These are phyloP conservation scores for Branchellion lobata DNA, from an alignment of 2,888 invertebrate genomes.

Conservation along the genomic window DNA sequence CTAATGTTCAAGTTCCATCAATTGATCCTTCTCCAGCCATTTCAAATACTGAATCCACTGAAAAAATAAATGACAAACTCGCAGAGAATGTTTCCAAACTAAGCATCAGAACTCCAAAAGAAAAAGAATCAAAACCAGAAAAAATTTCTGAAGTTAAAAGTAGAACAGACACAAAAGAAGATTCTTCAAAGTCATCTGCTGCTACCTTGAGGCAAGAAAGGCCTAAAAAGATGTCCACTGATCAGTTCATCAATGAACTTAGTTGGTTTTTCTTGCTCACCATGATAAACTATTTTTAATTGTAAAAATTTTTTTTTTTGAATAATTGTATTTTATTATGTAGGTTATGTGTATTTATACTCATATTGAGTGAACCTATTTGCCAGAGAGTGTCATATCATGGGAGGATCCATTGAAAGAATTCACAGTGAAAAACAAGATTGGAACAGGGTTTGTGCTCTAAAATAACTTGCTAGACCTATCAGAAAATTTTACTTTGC, in stretches of 20 bases:
- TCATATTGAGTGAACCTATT: too few species aligned
- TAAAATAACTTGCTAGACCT: too few species aligned
- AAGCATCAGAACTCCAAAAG: neutral
- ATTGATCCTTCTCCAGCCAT: too few species aligned
- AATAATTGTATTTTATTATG: neutral
- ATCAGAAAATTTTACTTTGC: too few species aligned
- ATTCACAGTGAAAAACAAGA: constrained; percentile 78
- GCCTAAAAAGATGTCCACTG: constrained; percentile 71
- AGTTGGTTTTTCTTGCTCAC: constrained; percentile 23
- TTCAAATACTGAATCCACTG: neutral
- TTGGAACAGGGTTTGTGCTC: constrained; percentile 74
- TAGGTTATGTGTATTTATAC: too few species aligned
- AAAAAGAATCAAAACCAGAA: neutral
- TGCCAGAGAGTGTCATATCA: constrained; percentile 86
- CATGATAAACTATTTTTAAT: neutral
- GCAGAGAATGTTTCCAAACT: neutral
- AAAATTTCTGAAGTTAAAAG: neutral
- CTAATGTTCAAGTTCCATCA: neutral
- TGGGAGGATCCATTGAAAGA: constrained; percentile 77
- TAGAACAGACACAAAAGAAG: neutral
- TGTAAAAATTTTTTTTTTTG: too few species aligned
- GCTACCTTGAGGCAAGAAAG: constrained; percentile 62
- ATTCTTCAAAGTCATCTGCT: neutral
- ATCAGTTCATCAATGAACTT: constrained; percentile 73
- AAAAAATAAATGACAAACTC: neutral